Base-by-base conservation (phyloP, 2,888 invertebrate genomes). In the Tineola bisselliella region DNA sequence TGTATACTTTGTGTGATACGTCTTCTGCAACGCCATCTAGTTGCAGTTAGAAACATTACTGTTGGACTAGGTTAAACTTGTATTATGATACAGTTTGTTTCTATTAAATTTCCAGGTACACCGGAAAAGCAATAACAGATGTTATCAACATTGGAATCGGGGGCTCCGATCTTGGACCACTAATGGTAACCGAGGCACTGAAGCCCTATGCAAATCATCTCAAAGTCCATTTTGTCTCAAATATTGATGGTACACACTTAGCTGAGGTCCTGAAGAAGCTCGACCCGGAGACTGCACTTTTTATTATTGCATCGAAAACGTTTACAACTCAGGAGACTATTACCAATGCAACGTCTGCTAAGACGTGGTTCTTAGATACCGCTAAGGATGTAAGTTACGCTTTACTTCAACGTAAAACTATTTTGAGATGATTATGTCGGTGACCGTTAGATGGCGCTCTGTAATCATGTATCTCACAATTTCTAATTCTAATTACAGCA, bases 131-230 rank as follows among this genome's bases (percentile, higher is more conserved):
- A 63, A 99, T 99, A 63, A 97, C 95, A 58, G 98, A 99, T 88
- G 95, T 99, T 44, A 94, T 99, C 63, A 99, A 99, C 81, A 99
- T 99, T 79, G 99, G 99, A 63, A 99, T 99, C 72, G 99, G 99
- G 33, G 99, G 99, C 43, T 99, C 99, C 0, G 99, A 99, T 88
- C 89, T 99, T 75, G 99, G 99, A 1, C 99, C 99, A 0, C 87
- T 98, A 57, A 99, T 99, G 99, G 99, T 98, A 52, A 98, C 98
- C 0, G 99, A 99, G 84, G 98, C 99, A 0, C 88, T 99, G 61
- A 96, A 97, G 71, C 94, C 96, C 12, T 98, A 93, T 73, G 93
- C 92, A 67, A 90, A 92, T 69, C 97, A 97, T 0, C 91, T 98
- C 3, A 92, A 92, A 82, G 89, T 89, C 8, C 98, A 99, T 79